Evolutionary conservation across 2,797 vertebrate species (phyloP), one percentile per base, ranked within the genome.

Genomic region (Choloepus didactylus): DNA sequence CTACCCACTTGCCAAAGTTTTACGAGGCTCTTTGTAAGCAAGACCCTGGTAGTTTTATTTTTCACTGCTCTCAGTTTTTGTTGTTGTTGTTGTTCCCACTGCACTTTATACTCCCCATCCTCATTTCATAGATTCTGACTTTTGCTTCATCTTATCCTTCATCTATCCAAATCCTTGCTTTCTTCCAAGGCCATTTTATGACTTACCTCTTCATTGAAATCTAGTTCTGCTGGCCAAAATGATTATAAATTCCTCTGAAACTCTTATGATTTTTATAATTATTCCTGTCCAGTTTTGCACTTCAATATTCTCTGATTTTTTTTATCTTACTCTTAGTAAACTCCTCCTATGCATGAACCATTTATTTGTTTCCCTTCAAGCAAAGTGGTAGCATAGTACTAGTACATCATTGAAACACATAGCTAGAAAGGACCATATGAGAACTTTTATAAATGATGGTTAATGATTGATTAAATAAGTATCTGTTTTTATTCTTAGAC

Each of bases 361-460:
- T 64, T 38, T 67, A 35, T 85, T 85, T 83, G 2, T 62, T 91
- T 95, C 91, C 27, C 88, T 95, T 95, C 31, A 70, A 56, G 9
- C 59, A 56, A 62, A 64, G 7, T 35, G 35, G 35, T 35, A 35
- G 35, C 35, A 35, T 35, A 35, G 35, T 35, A 35, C 35, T 35
- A 35, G 35, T 35, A 35, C 35, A 35, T 35, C 35, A 35, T 35
- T 2, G 2, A 73, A 69, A 83, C 8, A 18, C 4, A 77, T 83
- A 89, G 18, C 18, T 70, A 79, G 18, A 87, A 51, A 87, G 27
- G 19, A 38, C 8, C 60, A 44, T 54, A 23, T 82, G 46, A 62
- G 23, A 95, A 60, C 2, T 77, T 35, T 60, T 66, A 60, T 38
- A 56, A 73, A 25, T 44, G 25, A 81, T 87, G 72, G 9, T 67